Conservation (phyloP, 2,888 invertebrate species). For the Sinelater perroti region DNA sequence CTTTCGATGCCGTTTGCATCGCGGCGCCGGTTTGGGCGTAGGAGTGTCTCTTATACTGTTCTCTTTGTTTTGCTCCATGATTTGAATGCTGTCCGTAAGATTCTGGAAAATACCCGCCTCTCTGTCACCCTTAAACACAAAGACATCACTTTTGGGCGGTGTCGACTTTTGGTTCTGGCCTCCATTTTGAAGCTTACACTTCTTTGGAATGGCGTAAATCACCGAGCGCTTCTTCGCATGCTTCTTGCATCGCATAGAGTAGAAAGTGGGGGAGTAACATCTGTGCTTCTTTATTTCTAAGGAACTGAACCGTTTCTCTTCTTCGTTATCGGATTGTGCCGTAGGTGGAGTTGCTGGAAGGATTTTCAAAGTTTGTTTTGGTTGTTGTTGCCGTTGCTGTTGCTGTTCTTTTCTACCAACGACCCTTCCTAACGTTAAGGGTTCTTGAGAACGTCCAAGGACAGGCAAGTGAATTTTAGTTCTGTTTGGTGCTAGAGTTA, state of each 20-base stretch:
- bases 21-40: slow-evolving; percentile 68
- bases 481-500: slow-evolving; percentile 15
- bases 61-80: slow-evolving; percentile 65
- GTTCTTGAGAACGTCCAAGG: slow-evolving; percentile 34
- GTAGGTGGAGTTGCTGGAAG: too few species aligned
- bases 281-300: slow-evolving; percentile 57
- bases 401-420: slow-evolving; percentile 51
- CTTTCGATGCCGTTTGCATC: slow-evolving; percentile 56
- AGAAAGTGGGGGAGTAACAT: slow-evolving; percentile 60
- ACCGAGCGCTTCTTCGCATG: slow-evolving; percentile 58
- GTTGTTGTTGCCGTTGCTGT: slow-evolving; percentile 20
- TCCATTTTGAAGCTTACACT: slow-evolving; percentile 13
- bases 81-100: slow-evolving; percentile 73
- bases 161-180: slow-evolving; percentile 18
- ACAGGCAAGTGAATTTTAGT: slow-evolving; percentile 27
- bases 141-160: slow-evolving; percentile 29
- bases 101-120: slow-evolving; percentile 66
- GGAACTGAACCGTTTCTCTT: slow-evolving; percentile 55
- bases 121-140: slow-evolving; percentile 54
- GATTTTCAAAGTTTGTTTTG: slow-evolving; percentile 20
- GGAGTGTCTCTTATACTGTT: slow-evolving; percentile 49
- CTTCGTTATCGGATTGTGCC: slow-evolving; percentile 21
- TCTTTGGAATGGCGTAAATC: slow-evolving; percentile 56
- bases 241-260: slow-evolving; percentile 60
- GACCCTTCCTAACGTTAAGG: slow-evolving; percentile 41